Conservation (phyloP, 2,888 invertebrate species). For the Elgonia sp. region DNA sequence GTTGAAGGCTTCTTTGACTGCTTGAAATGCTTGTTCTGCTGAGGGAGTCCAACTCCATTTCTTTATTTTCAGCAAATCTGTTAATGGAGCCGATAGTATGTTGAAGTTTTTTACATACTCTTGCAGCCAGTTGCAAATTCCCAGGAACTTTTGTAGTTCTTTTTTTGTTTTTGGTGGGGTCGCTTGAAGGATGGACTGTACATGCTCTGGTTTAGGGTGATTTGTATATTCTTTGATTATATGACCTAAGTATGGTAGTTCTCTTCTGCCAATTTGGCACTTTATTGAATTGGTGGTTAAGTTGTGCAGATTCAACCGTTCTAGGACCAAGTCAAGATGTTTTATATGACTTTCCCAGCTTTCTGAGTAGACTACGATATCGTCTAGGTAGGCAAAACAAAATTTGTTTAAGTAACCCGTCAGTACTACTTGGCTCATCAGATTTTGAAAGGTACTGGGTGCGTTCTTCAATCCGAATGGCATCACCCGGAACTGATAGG, state of each 20-base stretch:
- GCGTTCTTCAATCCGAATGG: constrained; percentile 35
- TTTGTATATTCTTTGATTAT: constrained; percentile 1
- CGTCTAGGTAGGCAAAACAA: constrained; percentile 47
- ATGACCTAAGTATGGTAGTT: constrained; percentile 78
- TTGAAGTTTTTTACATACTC: not conserved
- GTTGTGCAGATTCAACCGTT: constrained; percentile 68
- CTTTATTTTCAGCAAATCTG: not conserved
- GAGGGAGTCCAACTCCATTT: constrained; percentile 33
- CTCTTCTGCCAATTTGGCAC: constrained; percentile 72
- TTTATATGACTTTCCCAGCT: constrained; percentile 72
- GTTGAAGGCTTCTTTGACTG: not conserved
- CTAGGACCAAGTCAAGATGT: constrained; percentile 73
- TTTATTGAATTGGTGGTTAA: constrained; percentile 54
- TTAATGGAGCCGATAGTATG: not conserved
- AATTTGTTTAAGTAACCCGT: constrained; percentile 68
- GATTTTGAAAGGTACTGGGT: not conserved
- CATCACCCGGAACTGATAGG: constrained; percentile 3
- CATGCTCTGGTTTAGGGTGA: constrained; percentile 19
- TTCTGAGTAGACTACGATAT: too few species aligned
- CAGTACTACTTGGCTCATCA: not conserved
- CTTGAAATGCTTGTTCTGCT: not conserved
- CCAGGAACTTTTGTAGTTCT: constrained; percentile 27
- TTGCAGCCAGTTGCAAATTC: not conserved
- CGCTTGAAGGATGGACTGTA: constrained; percentile 25
- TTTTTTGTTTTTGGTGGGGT: constrained; percentile 29